Conservation (phyloP, 2,797 vertebrate genomes). For the Odontamblyopus lacepedii region DNA sequence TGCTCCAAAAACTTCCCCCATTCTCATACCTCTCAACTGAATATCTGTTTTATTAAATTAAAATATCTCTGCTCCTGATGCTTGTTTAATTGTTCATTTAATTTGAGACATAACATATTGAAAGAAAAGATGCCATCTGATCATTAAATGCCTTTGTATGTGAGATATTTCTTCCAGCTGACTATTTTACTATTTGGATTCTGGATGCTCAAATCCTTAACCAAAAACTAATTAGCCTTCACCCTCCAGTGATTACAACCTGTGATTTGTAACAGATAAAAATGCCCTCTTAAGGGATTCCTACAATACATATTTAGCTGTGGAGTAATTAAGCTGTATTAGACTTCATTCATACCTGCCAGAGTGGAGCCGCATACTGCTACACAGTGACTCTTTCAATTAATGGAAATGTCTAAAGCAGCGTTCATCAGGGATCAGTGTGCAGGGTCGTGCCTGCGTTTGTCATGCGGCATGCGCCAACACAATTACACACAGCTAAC, state of each 20-base stretch:
- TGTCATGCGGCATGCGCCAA: slow-evolving; percentile 73
- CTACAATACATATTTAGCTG: slow-evolving; percentile 70
- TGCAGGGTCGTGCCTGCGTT: slow-evolving; percentile 67
- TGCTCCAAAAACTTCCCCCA: not conserved
- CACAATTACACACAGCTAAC: slow-evolving; percentile 71
- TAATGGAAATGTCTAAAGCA: slow-evolving; percentile 75
- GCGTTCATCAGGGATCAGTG: slow-evolving; percentile 60
- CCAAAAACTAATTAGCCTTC: slow-evolving; percentile 64
- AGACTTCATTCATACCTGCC: slow-evolving; percentile 79
- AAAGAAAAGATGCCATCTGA: slow-evolving; percentile 62
- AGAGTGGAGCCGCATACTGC: slow-evolving; percentile 72
- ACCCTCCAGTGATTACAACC: slow-evolving; percentile 70
- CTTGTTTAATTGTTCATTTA: not conserved
- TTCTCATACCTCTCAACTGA: not conserved
- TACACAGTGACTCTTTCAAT: slow-evolving; percentile 76
- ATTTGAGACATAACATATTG: slow-evolving; percentile 41
- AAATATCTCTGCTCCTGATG: not conserved
- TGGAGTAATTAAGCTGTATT: slow-evolving; percentile 77
- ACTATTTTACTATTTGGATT: slow-evolving; percentile 36
- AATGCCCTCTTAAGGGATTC: slow-evolving; percentile 56
- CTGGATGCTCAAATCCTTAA: slow-evolving; percentile 53
- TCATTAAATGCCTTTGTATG: slow-evolving; percentile 46
- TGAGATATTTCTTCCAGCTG: slow-evolving; percentile 45
- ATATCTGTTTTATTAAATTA: not conserved
- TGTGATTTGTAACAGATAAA: slow-evolving; percentile 73